Evolutionary conservation across 2,797 vertebrate genomes (phyloP), one percentile per base, ranked within the genome.

Genomic region (Pachyuromys duprasi): DNA sequence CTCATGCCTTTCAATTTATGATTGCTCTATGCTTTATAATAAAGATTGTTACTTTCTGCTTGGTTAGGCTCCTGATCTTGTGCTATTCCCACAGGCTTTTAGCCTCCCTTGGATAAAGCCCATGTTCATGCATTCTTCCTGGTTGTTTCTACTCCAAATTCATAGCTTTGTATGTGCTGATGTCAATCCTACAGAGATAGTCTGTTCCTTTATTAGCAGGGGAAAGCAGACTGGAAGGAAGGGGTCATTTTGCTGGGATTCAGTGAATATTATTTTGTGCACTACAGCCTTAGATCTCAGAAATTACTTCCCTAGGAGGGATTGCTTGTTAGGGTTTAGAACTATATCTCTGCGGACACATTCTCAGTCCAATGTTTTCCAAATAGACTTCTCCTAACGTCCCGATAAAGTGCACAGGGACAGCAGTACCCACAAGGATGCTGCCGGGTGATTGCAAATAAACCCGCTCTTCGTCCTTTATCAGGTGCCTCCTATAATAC

Each of bases 11-110:
- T 74, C 86, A 96, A 86, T 93, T 96, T 87, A 70, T 55, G 80
- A 20, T 79, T 74, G 75, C 88, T 95, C 69, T 55, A 83, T 97
- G 53, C 92, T 97, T 97, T 95, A 83, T 55, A 79, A 95, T 96
- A 82, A 97, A 97, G 88, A 91, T 62, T 89, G 92, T 95, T 97
- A n/a, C 55, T 70, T 98, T 98, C 97, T 96, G 93, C 96, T 98
- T 96, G 96, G 74, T 97, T 97, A 97, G 72, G 0, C 0, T 93
- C 74, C 69, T 87, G 94, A 92, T 92, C 79, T 70, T 96, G 83
- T 92, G 65, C 92, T 97, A 97, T 94, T 96, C 97, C 91, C 76
- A 62, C 4, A 86, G 49, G 91, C 92, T 98, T 98, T 91, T 90
- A 95, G 94, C 96, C 96, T 94, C 67, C 26, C 39, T 83, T 97